Conservation (phyloP, 2,797 vertebrate genomes). For the Acrossocheilus wenchowensis region DNA sequence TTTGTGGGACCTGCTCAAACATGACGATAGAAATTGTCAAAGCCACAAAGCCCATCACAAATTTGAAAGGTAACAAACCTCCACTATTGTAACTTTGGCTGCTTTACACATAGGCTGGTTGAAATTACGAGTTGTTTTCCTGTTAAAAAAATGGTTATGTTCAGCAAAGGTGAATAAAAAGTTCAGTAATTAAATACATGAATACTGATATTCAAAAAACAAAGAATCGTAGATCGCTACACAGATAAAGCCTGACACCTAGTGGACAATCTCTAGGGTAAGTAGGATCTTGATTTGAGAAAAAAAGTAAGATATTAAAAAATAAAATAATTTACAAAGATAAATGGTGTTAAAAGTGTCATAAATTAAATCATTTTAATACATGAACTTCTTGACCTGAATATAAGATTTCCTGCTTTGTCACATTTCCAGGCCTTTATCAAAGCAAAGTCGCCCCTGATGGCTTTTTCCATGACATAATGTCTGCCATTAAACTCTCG, state of each 20-base stretch:
- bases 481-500: constrained; percentile 81
- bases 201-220: not conserved
- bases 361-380: not conserved
- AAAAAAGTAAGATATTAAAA: not conserved
- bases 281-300: not conserved
- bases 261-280: constrained; percentile 45
- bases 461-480: constrained; percentile 84
- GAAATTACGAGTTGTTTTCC: constrained; percentile 96
- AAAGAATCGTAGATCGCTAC: constrained; percentile 31
- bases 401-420: constrained; percentile 83
- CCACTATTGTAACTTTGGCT: constrained; percentile 89
- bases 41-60: not conserved
- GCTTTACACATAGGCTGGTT: constrained; percentile 98
- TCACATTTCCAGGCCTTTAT: constrained; percentile 89
- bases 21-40: not conserved
- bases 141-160: constrained; percentile 57
- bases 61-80: constrained; percentile 78
- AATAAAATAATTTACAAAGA: too few relatives aligned
- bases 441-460: constrained; percentile 86
- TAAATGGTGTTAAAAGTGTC: not conserved
- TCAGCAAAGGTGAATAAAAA: not conserved
- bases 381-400: constrained; percentile 75
- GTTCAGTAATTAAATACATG: not conserved
- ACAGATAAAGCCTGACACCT: constrained; percentile 49
- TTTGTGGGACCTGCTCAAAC: not conserved